Percentiles rank a stretch among this genome's conserved stretches.
These are phyloP conservation scores for Drosophila trapezifrons DNA, from an alignment of 1,140 invertebrate genomes.

Conservation along the genomic window DNA sequence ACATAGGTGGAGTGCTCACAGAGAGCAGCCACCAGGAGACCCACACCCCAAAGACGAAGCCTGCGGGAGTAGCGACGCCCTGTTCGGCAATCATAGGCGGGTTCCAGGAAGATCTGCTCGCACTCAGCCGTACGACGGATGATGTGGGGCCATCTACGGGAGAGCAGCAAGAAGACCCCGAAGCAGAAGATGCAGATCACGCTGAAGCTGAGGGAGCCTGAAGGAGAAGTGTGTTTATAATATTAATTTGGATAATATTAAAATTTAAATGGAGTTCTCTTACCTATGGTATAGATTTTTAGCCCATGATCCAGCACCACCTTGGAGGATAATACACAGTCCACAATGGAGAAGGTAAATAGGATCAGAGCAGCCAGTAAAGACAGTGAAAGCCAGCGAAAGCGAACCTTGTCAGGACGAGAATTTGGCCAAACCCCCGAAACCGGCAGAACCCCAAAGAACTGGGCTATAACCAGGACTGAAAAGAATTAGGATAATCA, in stretches of 20 bases:
- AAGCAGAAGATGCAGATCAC: slow-evolving; percentile 71
- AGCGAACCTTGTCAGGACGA: slow-evolving; percentile 49
- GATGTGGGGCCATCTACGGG: slow-evolving; percentile 66
- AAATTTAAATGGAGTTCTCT: background rate
- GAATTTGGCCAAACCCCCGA: slow-evolving; percentile 56
- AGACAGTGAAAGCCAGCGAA: slow-evolving; percentile 61
- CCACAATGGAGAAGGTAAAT: slow-evolving; percentile 59
- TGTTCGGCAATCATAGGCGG: slow-evolving; percentile 50
- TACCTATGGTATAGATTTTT: slow-evolving; percentile 75
- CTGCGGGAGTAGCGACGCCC: slow-evolving; percentile 52
- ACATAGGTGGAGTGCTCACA: slow-evolving; percentile 73
- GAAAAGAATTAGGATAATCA: background rate
- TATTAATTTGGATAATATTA: background rate
- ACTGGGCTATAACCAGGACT: slow-evolving; percentile 71
- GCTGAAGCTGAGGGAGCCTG: slow-evolving; percentile 76
- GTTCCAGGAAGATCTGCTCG: slow-evolving; percentile 63
- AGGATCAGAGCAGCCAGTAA: slow-evolving; percentile 51
- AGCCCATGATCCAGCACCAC: slow-evolving; percentile 63
- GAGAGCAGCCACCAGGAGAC: slow-evolving; percentile 51
- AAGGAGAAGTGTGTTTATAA: background rate
- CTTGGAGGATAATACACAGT: slow-evolving; percentile 59
- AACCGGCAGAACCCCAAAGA: slow-evolving; percentile 71
- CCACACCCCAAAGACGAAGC: slow-evolving; percentile 56
- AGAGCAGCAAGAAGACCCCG: slow-evolving; percentile 59
- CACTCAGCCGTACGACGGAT: slow-evolving; percentile 57